Conservation (phyloP, 1,140 invertebrate species). For the Colletes latitarsis region DNA sequence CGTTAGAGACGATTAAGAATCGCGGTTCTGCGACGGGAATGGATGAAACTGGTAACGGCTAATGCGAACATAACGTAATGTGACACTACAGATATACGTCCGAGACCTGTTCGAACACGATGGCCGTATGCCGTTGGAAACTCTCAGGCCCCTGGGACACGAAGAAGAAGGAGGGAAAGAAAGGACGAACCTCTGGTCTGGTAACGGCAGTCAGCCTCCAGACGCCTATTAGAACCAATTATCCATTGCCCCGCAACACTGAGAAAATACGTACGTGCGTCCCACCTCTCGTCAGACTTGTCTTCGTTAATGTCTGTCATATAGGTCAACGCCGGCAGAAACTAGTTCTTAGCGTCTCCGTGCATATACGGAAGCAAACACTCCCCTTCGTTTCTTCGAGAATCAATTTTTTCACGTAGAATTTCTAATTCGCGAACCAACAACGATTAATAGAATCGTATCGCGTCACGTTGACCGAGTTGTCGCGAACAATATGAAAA, state of each 20-base stretch:
- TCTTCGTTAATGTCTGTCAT: slow-evolving; percentile 35
- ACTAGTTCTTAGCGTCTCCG: slow-evolving; percentile 40
- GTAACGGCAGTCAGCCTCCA: slow-evolving; percentile 61
- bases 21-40: slow-evolving; percentile 32
- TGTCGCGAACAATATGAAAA: neutral
- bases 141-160: slow-evolving; percentile 10
- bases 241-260: slow-evolving; percentile 57
- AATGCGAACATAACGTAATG: slow-evolving; percentile 57
- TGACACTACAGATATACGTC: slow-evolving; percentile 38
- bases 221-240: slow-evolving; percentile 69
- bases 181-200: slow-evolving; percentile 43
- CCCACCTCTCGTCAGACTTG: slow-evolving; percentile 15
- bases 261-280: slow-evolving; percentile 52
- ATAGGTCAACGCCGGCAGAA: slow-evolving; percentile 23
- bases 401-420: too few relatives aligned
- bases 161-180: slow-evolving; percentile 39
- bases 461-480: neutral
- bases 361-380: slow-evolving; percentile 18
- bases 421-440: too few relatives aligned
- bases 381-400: neutral
- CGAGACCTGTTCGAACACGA: slow-evolving; percentile 14
- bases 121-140: slow-evolving; percentile 14
- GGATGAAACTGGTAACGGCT: slow-evolving; percentile 56
- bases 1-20: slow-evolving; percentile 42
- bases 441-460: too few relatives aligned